A percentile compares a stretch with the other conserved stretches of the same genome.
Evolutionary conservation across 2,113 vertebrate species (phyloP).

Genomic region (Rallus limicola): DNA sequence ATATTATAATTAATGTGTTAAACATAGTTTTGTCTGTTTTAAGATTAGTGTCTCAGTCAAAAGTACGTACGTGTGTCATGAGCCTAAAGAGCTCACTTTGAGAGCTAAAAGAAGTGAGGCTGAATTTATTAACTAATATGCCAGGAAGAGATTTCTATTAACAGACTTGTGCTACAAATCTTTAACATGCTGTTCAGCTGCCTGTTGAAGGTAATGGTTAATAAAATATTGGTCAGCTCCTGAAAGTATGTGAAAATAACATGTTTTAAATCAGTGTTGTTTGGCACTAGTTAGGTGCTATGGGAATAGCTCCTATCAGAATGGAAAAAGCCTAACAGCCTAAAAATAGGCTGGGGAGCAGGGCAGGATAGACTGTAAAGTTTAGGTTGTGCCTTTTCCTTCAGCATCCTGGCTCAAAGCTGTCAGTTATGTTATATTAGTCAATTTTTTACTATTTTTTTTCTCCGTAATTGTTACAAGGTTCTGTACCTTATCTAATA

Average conservation of each 20-base stretch:
- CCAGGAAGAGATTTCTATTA: neutral
- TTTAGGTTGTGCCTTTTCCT: neutral
- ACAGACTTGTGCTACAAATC: neutral
- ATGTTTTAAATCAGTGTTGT: neutral
- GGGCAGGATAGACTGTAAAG: neutral
- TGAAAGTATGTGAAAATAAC: neutral
- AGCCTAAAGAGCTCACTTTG: neutral
- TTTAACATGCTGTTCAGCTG: neutral
- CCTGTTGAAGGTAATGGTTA: neutral
- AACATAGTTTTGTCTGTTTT: neutral
- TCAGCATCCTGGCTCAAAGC: neutral
- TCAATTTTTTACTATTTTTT: neutral
- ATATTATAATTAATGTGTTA: neutral
- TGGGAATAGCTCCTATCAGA: neutral
- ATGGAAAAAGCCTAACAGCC: neutral
- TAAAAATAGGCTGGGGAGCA: neutral
- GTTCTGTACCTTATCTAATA: neutral
- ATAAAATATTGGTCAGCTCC: neutral
- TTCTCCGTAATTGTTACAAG: neutral
- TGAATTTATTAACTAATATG: neutral
- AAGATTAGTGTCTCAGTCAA: neutral
- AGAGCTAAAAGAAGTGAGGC: neutral
- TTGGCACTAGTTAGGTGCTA: neutral
- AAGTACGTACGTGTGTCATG: neutral
- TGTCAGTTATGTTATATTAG: neutral